These are phyloP conservation scores for Synanthedon andrenaeformis DNA, from an alignment of 2,888 invertebrate species.

Conservation along the genomic window DNA sequence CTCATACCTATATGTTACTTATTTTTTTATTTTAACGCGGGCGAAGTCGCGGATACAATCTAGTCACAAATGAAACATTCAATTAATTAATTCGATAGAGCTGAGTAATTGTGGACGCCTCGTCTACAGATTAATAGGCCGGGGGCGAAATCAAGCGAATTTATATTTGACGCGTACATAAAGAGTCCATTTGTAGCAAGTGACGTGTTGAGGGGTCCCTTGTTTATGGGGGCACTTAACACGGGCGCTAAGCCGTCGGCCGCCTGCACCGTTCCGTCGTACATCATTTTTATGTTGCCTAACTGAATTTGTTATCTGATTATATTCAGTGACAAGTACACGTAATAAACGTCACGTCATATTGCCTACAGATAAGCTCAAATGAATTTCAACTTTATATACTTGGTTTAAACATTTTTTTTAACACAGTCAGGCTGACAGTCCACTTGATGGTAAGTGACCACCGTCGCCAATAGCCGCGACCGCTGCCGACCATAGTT, in stretches of 20 bases:
- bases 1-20: too few species aligned
- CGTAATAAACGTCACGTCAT: slow-evolving; percentile 27
- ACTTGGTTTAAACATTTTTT: too few species aligned
- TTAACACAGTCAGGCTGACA: too few species aligned
- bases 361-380: slow-evolving; percentile 13
- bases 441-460: too few species aligned
- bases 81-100: not conserved
- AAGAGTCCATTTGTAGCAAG: slow-evolving; percentile 48
- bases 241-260: slow-evolving; percentile 27
- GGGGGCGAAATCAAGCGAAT: slow-evolving; percentile 20
- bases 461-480: too few species aligned
- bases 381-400: not conserved
- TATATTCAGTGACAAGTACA: slow-evolving; percentile 26
- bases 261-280: slow-evolving; percentile 14
- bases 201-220: slow-evolving; percentile 38
- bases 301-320: slow-evolving; percentile 44
- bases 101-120: not conserved
- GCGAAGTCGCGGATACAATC: too few species aligned
- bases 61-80: too few species aligned
- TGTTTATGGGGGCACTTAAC: slow-evolving; percentile 54
- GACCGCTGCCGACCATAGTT: too few species aligned
- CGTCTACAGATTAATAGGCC: not conserved
- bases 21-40: too few species aligned
- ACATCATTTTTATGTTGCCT: slow-evolving; percentile 27
- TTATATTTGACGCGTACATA: slow-evolving; percentile 39